Conservation (phyloP, 2,888 invertebrate genomes). For the Stomorhina lunata region DNA sequence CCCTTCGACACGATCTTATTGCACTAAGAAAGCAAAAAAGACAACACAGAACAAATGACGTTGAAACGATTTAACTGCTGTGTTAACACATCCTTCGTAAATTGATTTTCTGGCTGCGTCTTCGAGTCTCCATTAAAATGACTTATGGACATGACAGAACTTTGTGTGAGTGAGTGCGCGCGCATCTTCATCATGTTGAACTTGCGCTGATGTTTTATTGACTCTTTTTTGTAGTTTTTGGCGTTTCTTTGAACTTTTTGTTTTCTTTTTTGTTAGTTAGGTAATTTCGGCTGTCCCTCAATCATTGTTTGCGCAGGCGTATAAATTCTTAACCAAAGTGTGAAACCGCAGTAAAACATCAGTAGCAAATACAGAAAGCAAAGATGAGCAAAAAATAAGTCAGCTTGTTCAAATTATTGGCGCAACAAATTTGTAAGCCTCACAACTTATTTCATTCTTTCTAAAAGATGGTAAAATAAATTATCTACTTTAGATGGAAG, state of each 20-base stretch:
- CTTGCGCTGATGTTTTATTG: not conserved
- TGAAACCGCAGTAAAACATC: constrained; percentile 79
- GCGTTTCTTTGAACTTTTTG: constrained; percentile 34
- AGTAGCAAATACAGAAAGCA: constrained; percentile 73
- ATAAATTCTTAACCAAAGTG: constrained; percentile 77
- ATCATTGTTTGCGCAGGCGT: constrained; percentile 63
- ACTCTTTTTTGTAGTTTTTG: not conserved
- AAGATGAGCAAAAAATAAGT: constrained; percentile 16
- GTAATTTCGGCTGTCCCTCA: not conserved
- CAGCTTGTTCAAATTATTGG: constrained; percentile 64
- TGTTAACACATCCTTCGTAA: constrained; percentile 61
- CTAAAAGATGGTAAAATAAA: constrained; percentile 54
- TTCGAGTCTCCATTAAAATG: constrained; percentile 50
- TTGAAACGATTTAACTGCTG: constrained; percentile 54
- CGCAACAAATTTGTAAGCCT: constrained; percentile 50
- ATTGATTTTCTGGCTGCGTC: constrained; percentile 56
- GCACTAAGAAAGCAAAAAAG: not conserved
- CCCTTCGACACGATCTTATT: not conserved
- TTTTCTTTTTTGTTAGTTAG: not conserved
- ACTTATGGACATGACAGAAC: constrained; percentile 60
- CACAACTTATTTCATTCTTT: too few species aligned
- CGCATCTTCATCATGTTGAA: not conserved
- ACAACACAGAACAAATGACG: constrained; percentile 21
- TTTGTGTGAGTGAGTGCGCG: constrained; percentile 5
- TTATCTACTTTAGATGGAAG: constrained; percentile 49